These are phyloP conservation scores for Mythimna pallens DNA, from an alignment of 2,888 invertebrate genomes.

Conservation along the genomic window DNA sequence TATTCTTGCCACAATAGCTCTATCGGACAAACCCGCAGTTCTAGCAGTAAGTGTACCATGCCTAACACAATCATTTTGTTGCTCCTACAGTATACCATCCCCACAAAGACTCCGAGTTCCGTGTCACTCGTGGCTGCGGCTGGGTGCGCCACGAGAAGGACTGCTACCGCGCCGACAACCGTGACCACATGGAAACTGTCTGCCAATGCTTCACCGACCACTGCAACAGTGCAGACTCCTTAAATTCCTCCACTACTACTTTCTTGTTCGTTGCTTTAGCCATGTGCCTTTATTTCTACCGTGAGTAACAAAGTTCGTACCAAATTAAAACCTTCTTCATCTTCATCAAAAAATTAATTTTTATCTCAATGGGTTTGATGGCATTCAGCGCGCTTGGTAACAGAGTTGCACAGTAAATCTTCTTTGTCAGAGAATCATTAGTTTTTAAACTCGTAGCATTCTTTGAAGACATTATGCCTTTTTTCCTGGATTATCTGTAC, in stretches of 20 bases:
- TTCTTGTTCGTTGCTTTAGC: slow-evolving; percentile 72
- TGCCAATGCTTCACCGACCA: slow-evolving; percentile 92
- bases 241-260: slow-evolving; percentile 65
- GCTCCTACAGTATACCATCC: slow-evolving; percentile 77
- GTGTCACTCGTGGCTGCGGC: slow-evolving; percentile 93
- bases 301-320: slow-evolving; percentile 11
- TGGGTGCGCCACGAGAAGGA: slow-evolving; percentile 86
- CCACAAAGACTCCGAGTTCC: slow-evolving; percentile 78
- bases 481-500: background rate
- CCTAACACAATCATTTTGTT: no score
- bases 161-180: slow-evolving; percentile 91
- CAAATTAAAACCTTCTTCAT: background rate
- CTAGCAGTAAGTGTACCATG: no score
- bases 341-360: background rate
- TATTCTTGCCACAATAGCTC: no score
- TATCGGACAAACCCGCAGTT: no score
- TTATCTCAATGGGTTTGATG: background rate
- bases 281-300: slow-evolving; percentile 68
- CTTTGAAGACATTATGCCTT: background rate
- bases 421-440: no score
- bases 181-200: slow-evolving; percentile 91
- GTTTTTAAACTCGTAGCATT: background rate
- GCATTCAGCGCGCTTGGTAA: background rate
- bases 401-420: no score
- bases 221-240: slow-evolving; percentile 87